Percentiles rank a stretch among this genome's conserved stretches.
These are phyloP conservation scores for Bos indicus DNA, from an alignment of 2,113 vertebrate genomes.

Conservation along the genomic window DNA sequence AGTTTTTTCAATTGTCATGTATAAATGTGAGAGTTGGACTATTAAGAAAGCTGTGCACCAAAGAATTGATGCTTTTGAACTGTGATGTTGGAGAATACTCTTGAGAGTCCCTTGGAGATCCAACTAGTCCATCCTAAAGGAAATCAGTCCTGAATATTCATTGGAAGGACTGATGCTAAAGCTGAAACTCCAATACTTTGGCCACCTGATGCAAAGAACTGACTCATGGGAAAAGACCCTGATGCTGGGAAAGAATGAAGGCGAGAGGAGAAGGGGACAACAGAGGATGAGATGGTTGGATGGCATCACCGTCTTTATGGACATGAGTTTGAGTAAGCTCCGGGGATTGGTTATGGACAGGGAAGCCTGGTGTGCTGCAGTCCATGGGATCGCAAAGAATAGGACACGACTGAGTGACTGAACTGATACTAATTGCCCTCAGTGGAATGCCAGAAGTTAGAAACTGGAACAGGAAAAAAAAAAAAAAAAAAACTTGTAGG, in stretches of 20 bases:
- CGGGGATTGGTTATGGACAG: not conserved
- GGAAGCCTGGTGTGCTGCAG: not conserved
- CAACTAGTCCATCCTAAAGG: no score
- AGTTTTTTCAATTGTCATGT: not conserved
- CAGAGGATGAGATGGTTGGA: not conserved
- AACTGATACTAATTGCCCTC: not conserved
- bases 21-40: not conserved
- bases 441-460: not conserved
- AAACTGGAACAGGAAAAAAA: not conserved
- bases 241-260: not conserved
- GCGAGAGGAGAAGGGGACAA: not conserved
- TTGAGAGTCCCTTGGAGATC: no score
- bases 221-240: not conserved
- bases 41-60: no score
- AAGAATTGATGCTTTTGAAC: no score
- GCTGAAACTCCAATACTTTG: no score
- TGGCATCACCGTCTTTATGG: not conserved
- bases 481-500: not conserved
- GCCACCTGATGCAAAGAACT: not conserved
- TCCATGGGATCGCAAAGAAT: not conserved
- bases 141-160: no score
- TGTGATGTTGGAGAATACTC: no score
- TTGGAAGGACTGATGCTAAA: no score
- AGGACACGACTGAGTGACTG: not conserved
- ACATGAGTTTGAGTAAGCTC: not conserved